These are phyloP conservation scores for Antedon mediterranea DNA, from an alignment of 53 echinoderm and acorn worm species.

Conservation along the genomic window DNA sequence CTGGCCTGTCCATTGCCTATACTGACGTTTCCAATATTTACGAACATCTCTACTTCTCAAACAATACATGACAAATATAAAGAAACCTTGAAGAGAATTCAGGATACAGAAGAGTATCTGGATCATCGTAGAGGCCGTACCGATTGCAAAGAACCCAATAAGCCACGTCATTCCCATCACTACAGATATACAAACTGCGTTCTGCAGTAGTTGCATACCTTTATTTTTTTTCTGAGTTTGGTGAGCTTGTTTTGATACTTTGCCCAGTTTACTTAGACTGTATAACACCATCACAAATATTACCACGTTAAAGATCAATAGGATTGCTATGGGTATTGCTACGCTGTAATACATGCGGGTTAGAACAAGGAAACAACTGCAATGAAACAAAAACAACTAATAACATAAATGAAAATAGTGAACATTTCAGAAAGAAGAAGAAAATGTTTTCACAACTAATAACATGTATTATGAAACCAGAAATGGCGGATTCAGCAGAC, in stretches of 20 bases:
- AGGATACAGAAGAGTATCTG: no score
- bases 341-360: not conserved
- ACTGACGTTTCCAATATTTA: not conserved
- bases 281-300: not conserved
- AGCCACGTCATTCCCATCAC: no score
- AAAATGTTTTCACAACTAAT: no score
- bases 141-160: not conserved
- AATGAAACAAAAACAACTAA: not conserved
- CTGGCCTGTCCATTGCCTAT: not conserved
- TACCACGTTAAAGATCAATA: not conserved
- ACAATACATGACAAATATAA: not conserved
- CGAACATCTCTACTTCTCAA: no score
- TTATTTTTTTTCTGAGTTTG: not conserved
- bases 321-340: not conserved
- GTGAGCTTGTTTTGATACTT: not conserved
- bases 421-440: no score
- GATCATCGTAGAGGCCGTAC: not conserved
- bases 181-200: not conserved
- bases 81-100: no score
- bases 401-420: no score
- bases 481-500: no score
- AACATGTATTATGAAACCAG: no score
- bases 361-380: not conserved
- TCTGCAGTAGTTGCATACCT: not conserved
- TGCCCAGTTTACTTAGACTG: not conserved